Base-by-base conservation (phyloP, 2,888 invertebrate species). In the Anticlea derivata region DNA sequence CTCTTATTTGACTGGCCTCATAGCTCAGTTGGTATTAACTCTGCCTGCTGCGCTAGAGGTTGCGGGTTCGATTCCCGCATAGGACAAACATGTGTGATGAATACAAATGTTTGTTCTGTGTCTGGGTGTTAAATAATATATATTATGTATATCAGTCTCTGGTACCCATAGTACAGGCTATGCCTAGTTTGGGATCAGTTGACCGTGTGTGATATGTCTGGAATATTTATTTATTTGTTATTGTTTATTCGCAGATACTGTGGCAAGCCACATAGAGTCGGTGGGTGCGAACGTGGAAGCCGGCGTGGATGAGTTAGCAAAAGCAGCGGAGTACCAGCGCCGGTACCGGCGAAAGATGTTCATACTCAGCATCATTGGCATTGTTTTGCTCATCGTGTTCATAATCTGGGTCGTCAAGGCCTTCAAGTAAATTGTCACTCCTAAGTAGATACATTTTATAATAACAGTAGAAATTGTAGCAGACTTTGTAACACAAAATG, bases 251-350 rank as follows among this genome's bases (percentile, higher is more conserved):
- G 12, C 83, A 97, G 97, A 96, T 80, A 93, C 95, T 4, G 96
- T 97, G 63, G 97, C 97, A 78, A 94, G 93, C 66, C 94, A 94
- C 83, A 94, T 97, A 69, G 96, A 96, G 70, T 92, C 92, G 51
- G 94, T 95, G 0, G 92, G 93, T 41, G 92, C 92, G 1, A 92
- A 95, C 65, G 96, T 97, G 2, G 96, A 96, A 75, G 84, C 93
- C n/a, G 98, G 96, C 0, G 92, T 93, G 4, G 93, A 94, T 57
- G 94, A 97, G 68, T 80, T 98, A 30, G 90, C 93, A n/a, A 96
- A 96, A 78, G 97, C 97, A 10, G 93, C 94, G 23, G 92, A 93
- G 63, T 94, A 96, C 85, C 95, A 96, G 83, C 94, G 94, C 0
- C 60, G 83, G 24, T 95, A 94, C 78, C 92, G 96, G 48, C 93